Base-by-base conservation (phyloP, 2,113 vertebrate genomes). In the Cololabis saira region DNA sequence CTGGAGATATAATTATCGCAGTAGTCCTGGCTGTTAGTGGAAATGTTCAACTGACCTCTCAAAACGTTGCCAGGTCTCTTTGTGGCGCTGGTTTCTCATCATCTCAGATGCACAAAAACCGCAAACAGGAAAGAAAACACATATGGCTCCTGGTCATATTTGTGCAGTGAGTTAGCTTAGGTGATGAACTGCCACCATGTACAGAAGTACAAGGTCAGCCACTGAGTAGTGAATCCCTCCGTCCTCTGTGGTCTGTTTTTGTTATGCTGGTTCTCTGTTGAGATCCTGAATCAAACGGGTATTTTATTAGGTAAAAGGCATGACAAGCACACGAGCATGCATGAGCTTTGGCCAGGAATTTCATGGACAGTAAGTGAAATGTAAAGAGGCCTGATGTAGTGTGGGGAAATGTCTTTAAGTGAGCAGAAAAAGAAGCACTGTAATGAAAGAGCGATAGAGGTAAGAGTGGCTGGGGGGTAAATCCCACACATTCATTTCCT, bases 1-100 rank as follows among this genome's bases (percentile, higher is more conserved):
- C 66, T 74, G 66, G 76, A 88, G 73, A 83, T 87, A 77, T 76
- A 83, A 87, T 86, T 84, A 88, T 78, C 75, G 67, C 74, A 82
- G 60, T 65, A 55, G 61, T 65, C 60, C 62, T 78, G 65, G 81
- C 70, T 61, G 72, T 74, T 57, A 68, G 71, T 81, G 75, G 57
- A 84, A 78, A 67, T 73, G 74, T 19, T 81, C 65, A 54, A 51
- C 61, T 65, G 67, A 64, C 57, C 65, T 27, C 73, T 72, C 68
- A 81, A 78, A 75, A 57, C 65, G 58, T 71, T 60, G 22, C 71
- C 54, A 71, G 65, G 69, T 83, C 48, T 61, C 50, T 61, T 47
- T 49, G 43, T 82, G 76, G 77, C 53, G 52, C 44, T 55, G 48
- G 53, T 83, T 77, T 77, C 73, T 63, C 67, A 79, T 86, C 61